phyloP scores from a whole-genome alignment of 2,797 vertebrate genomes.

The Sorex maritimensis region DNA sequence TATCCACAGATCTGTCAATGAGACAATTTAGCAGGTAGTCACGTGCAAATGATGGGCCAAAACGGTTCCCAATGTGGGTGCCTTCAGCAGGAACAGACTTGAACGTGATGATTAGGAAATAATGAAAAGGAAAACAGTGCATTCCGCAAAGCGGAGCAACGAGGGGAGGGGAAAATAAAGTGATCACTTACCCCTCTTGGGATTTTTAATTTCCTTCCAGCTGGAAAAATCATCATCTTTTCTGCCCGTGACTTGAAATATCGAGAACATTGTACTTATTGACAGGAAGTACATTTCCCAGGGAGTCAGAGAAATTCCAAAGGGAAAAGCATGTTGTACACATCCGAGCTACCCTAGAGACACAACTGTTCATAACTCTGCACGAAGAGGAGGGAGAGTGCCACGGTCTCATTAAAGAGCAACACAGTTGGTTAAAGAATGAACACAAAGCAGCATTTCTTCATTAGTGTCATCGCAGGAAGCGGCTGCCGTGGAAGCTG shows the following conservation, averaged over 20 bases:
- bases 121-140: constrained; percentile 86
- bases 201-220: constrained; percentile 44
- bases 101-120: constrained; percentile 84
- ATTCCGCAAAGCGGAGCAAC: constrained; percentile 29
- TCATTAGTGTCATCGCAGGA: constrained; percentile 82
- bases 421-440: constrained; percentile 81
- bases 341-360: constrained; percentile 72
- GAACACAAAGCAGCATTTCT: constrained; percentile 84
- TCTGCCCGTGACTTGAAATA: constrained; percentile 53
- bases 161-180: constrained; percentile 77
- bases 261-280: constrained; percentile 24
- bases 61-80: constrained; percentile 81
- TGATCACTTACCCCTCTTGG: constrained; percentile 58
- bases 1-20: constrained; percentile 36
- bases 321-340: constrained; percentile 32
- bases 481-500: constrained; percentile 74
- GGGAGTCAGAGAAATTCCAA: constrained; percentile 75
- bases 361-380: constrained; percentile 62
- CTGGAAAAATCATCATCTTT: constrained; percentile 79
- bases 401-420: constrained; percentile 74
- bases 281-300: constrained; percentile 73
- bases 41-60: constrained; percentile 76
- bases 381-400: constrained; percentile 27
- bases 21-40: constrained; percentile 82
- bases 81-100: constrained; percentile 77